Base-by-base conservation (phyloP, 2,888 invertebrate genomes). In the Achlya flavicornis region DNA sequence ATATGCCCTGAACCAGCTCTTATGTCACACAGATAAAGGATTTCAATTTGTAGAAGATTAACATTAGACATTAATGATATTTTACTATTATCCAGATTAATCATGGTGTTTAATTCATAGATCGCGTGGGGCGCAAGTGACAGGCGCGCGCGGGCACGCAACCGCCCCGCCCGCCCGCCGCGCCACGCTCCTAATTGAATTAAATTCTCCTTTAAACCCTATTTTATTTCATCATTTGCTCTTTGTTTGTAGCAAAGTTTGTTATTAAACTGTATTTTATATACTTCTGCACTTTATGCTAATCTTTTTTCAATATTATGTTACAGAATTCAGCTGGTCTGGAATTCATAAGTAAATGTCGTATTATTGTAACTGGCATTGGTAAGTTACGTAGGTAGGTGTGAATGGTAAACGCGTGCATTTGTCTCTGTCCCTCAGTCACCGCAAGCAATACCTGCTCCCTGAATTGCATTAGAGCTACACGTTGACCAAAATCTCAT, bases 401-500 rank as follows among this genome's bases (percentile, higher is more conserved):
- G 61, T 53, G 57, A 43, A 33, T 14, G 16, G 61, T 60, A 57
- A 58, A 61, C 58, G 41, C 59, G 61, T 61, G 64, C 60, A 73
- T 71, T 68, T 63, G 61, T 71, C 71, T 74, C 63, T 67, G 71
- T 71, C 74, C 32, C 41, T 33, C 62, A 48, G 63, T 59, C 32
- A 38, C 71, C 70, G 58, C 69, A 68, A 57, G 46, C 53, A 38
- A 38, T 38, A 66, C 73, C 14, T 63, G 59, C 46, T 64, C 64
- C 63, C 63, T 74, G 65, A 71, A 71, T 63, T 64, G 74, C 74
- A 71, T 74, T 71, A 71, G 63, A 64, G 62, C 63, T 61, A 68
- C 74, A 71, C 74, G 71, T 64, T 71, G 71, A 71, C 74, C 62
- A 41, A 14, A 33, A 35, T 33, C 33, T 32, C 33, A 58, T 33